A percentile compares a stretch with the other conserved stretches of the same genome.
phyloP scores from a whole-genome alignment of 2,797 vertebrate species.

The Sebastes hubbsi region DNA sequence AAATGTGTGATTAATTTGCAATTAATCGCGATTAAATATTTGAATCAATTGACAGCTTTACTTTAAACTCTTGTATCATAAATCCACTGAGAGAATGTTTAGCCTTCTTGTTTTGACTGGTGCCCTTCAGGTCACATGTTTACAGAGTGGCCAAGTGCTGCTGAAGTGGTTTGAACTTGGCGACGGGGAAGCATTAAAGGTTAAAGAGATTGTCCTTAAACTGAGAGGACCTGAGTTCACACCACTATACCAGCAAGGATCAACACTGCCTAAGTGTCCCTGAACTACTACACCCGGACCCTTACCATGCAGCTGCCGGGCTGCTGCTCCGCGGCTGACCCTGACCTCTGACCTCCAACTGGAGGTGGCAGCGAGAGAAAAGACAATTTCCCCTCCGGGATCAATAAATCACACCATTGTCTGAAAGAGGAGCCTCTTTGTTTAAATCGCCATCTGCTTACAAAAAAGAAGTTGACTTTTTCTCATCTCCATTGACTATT shows the following conservation, averaged over 20 bases:
- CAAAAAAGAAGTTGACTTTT: background rate
- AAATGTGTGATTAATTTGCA: no score
- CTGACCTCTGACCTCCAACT: slow-evolving; percentile 29
- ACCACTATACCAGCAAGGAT: background rate
- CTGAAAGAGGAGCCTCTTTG: background rate
- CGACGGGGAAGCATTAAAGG: background rate
- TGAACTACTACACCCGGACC: background rate
- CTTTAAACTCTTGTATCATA: background rate
- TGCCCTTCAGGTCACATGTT: slow-evolving; percentile 4
- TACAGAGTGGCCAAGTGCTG: background rate
- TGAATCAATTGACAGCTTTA: no score
- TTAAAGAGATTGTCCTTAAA: slow-evolving; percentile 18
- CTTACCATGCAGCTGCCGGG: background rate
- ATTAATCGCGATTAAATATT: no score
- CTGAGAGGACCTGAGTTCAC: background rate
- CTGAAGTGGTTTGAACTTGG: slow-evolving; percentile 34
- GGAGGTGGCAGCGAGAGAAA: background rate
- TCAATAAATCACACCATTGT: slow-evolving; percentile 32
- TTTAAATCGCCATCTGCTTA: background rate
- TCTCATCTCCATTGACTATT: background rate
- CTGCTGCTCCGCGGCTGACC: slow-evolving; percentile 11
- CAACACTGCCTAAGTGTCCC: background rate
- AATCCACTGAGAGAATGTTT: background rate
- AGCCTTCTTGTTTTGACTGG: background rate
- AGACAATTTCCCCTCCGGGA: slow-evolving; percentile 9